A percentile compares a stretch with the other conserved stretches of the same genome.
These are phyloP conservation scores for Helicolenus hilgendorfi DNA, from an alignment of 2,797 vertebrate genomes.

Conservation along the genomic window DNA sequence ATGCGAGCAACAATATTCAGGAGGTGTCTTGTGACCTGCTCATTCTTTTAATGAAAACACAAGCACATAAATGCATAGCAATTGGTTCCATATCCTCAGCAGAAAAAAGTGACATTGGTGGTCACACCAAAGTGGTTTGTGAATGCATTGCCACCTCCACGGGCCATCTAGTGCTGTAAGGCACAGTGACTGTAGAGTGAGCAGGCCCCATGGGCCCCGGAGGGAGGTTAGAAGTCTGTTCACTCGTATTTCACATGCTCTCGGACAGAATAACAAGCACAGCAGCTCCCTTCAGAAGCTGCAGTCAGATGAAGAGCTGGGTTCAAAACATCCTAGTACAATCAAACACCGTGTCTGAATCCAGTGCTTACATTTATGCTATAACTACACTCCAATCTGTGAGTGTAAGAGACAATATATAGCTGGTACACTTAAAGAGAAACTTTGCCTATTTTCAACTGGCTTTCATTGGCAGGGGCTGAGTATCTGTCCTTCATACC, in stretches of 20 bases:
- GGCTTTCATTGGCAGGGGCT: too few relatives aligned
- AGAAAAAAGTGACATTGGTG: constrained; percentile 59
- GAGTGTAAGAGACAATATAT: not conserved
- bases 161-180: constrained; percentile 43
- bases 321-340: not conserved
- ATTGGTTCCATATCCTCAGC: constrained; percentile 23
- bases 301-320: not conserved
- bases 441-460: not conserved
- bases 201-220: not conserved
- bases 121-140: constrained; percentile 59
- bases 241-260: constrained; percentile 58
- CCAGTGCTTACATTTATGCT: not conserved
- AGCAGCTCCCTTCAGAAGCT: constrained; percentile 7
- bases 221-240: constrained; percentile 58
- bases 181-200: constrained; percentile 33
- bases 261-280: constrained; percentile 47
- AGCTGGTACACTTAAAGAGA: not conserved
- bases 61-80: constrained; percentile 38
- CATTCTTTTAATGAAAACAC: constrained; percentile 60
- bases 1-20: constrained; percentile 32
- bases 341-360: not conserved
- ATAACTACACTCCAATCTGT: not conserved
- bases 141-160: constrained; percentile 40
- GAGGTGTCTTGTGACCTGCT: constrained; percentile 34
- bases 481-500: too few relatives aligned